These are phyloP conservation scores for Endomychus coccineus DNA, from an alignment of 2,888 invertebrate genomes.

Conservation along the genomic window DNA sequence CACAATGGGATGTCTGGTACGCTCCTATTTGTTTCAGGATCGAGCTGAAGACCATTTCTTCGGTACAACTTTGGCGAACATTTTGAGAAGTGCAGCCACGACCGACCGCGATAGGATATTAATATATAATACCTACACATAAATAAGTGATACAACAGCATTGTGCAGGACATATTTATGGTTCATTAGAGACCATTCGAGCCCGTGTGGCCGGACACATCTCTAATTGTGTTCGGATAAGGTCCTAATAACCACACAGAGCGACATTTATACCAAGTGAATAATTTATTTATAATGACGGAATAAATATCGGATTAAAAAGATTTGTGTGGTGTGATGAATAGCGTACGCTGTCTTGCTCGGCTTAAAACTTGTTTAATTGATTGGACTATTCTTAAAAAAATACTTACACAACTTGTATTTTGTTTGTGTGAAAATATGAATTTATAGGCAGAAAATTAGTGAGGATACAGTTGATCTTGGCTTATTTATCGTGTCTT, in stretches of 20 bases:
- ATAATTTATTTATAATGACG: constrained; percentile 46
- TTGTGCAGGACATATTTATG: constrained; percentile 44
- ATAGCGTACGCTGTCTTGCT: constrained; percentile 24
- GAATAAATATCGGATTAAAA: constrained; percentile 45
- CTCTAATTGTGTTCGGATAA: constrained; percentile 45
- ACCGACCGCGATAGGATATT: constrained; percentile 30
- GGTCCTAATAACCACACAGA: constrained; percentile 41
- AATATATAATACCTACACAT: constrained; percentile 42
- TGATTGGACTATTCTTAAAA: constrained; percentile 27
- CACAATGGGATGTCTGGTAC: no score
- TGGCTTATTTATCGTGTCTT: constrained; percentile 21
- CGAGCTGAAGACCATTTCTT: no score
- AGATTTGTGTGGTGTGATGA: constrained; percentile 45
- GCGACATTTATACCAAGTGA: constrained; percentile 37
- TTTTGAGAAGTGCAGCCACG: no score
- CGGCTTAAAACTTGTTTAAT: constrained; percentile 28
- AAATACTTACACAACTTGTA: constrained; percentile 19
- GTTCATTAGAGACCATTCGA: constrained; percentile 43
- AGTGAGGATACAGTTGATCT: constrained; percentile 32
- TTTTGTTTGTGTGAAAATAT: constrained; percentile 38
- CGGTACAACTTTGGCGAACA: no score
- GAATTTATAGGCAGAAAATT: constrained; percentile 44
- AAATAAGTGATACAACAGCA: constrained; percentile 43
- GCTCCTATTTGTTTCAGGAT: no score
- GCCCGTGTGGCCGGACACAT: constrained; percentile 42